Percentiles rank a stretch among this genome's conserved stretches.
phyloP scores from a whole-genome alignment of 1,140 invertebrate genomes.

The Stenopsyche tienmushanensis region DNA sequence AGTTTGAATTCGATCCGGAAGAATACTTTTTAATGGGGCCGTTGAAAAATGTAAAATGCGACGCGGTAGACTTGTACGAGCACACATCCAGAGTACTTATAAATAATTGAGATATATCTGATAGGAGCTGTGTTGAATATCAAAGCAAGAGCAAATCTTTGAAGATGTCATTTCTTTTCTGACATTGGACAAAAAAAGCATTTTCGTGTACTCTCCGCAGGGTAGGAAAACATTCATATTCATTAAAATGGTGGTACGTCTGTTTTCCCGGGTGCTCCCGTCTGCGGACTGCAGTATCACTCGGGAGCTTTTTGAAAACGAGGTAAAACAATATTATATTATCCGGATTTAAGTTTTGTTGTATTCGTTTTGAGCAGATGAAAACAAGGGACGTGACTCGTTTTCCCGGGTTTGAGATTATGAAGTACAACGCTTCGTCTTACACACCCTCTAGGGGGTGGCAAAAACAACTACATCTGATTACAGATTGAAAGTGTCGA shows the following conservation, averaged over 20 bases:
- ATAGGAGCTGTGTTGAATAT: neutral
- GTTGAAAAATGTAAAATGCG: no score
- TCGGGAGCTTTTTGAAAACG: constrained; percentile 2
- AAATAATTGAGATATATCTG: no score
- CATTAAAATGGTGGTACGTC: constrained; percentile 21
- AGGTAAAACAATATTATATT: constrained; percentile 19
- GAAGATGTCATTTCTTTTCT: neutral
- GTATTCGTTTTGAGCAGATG: constrained; percentile 19
- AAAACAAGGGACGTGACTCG: constrained; percentile 18
- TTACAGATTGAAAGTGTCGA: neutral
- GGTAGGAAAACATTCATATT: constrained; percentile 29
- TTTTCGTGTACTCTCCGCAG: constrained; percentile 18
- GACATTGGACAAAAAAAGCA: constrained; percentile 13
- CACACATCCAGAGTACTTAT: no score
- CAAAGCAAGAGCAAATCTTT: neutral
- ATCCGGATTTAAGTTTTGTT: constrained; percentile 18
- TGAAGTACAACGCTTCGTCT: neutral
- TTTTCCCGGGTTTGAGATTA: no score
- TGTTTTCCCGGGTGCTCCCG: neutral
- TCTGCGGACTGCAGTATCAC: neutral
- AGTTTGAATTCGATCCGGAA: no score
- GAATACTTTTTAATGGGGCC: no score
- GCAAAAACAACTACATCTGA: no score
- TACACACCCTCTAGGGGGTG: neutral
- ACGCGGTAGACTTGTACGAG: no score